A percentile compares a stretch with the other conserved stretches of the same genome.
Conservation (phyloP, 1,140 invertebrate species). For the Ceratitis capitata region DNA sequence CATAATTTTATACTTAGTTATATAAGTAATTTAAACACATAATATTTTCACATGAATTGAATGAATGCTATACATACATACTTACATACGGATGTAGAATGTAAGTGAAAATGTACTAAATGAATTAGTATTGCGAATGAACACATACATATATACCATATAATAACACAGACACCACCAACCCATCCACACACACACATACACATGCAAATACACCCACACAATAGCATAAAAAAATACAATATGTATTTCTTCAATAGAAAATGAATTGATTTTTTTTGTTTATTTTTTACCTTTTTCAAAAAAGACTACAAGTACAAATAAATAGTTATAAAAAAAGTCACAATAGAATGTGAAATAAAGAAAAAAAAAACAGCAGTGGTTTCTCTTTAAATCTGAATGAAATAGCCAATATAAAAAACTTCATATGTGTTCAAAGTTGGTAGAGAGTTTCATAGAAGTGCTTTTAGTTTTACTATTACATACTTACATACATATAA, state of each 20-base stretch:
- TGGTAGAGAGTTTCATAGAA: neutral
- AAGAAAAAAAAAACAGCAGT: neutral
- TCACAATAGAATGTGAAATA: neutral
- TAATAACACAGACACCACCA: too few relatives aligned
- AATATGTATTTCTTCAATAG: neutral
- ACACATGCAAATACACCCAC: neutral
- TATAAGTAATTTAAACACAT: constrained; percentile 21
- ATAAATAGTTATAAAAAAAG: neutral
- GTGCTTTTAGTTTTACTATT: constrained; percentile 4
- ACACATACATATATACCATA: constrained; percentile 33
- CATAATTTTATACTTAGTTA: constrained; percentile 17
- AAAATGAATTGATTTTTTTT: neutral
- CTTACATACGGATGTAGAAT: neutral
- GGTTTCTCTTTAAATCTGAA: neutral
- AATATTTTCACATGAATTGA: constrained; percentile 27
- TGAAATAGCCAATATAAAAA: neutral
- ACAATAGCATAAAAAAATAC: neutral
- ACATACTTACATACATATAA: neutral
- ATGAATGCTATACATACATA: neutral
- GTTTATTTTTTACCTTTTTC: neutral
- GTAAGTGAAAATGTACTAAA: constrained; percentile 35
- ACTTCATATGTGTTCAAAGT: constrained; percentile 20
- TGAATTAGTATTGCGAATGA: constrained; percentile 32
- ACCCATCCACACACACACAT: neutral
- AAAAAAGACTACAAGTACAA: constrained; percentile 13